Base-by-base conservation (phyloP, 2,888 invertebrate species). In the Tanytarsus gracilentus region DNA sequence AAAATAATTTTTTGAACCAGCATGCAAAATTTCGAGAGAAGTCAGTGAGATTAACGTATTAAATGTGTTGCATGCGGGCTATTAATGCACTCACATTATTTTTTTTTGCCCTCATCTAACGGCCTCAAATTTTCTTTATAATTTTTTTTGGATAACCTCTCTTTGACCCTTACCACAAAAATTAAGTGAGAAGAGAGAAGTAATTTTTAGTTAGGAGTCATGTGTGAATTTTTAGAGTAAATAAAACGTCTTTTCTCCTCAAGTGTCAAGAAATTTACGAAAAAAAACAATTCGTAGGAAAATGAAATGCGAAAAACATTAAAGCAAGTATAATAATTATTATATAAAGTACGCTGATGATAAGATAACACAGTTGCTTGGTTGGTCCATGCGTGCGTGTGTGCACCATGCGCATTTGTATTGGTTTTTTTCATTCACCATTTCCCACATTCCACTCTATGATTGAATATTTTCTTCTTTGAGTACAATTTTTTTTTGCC, bases 341-440 rank as follows among this genome's bases (percentile, higher is more conserved):
- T 16, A 40, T 18, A 40, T 3, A 40, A 40, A 40, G 8, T n/a
- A n/a, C 23, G 11, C 11, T 23, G 4, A 21, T 50, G 58, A 58
- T 58, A 58, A 58, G 58, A 58, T 58, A 55, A 30, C 25, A 16
- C 40, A 40, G 40, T 40, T 9, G 14, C 9, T 16, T 40, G 9
- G 6, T 6, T 40, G 50, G 18, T 26, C 50, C 18, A 23, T n/a
- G n/a, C 25, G 48, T 21, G 50, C 27, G 11, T 50, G 25, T 3
- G 50, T 50, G 25, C 27, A 39, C 6, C 16, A 16, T 16, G 11
- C 18, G 14, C n/a, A 6, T 5, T 3, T 51, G 51, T 51, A 25
- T 27, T 30, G 8, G 51, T 51, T 4, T 30, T 30, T 11, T 39
- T 6, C 30, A 27, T 30, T 30, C 27, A 29, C 6, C 7, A 23